Percentiles rank a stretch among this genome's conserved stretches.
Conservation (phyloP, 2,797 vertebrate genomes). For the Rhyacichthys aspro region DNA sequence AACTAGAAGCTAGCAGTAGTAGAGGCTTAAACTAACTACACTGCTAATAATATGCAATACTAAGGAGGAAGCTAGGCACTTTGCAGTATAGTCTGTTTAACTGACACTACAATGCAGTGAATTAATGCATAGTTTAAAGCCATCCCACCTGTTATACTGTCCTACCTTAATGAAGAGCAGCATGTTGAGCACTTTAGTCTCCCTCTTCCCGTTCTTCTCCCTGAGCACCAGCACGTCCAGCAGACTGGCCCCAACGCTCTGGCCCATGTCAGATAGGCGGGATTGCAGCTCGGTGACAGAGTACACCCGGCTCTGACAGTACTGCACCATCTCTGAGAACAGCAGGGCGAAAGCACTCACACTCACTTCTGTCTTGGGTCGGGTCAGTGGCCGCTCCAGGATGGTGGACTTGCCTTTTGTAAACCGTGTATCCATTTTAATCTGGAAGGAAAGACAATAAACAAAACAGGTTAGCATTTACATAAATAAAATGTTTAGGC, state of each 20-base stretch:
- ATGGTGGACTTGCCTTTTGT: slow-evolving; percentile 91
- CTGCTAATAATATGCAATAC: too few species aligned
- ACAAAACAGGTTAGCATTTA: neutral
- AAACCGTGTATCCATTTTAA: slow-evolving; percentile 89
- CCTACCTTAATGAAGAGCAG: slow-evolving; percentile 92
- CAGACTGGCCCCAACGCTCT: slow-evolving; percentile 88
- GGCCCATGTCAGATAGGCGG: slow-evolving; percentile 88
- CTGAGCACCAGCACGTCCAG: slow-evolving; percentile 90
- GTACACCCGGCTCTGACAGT: slow-evolving; percentile 95
- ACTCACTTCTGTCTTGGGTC: slow-evolving; percentile 89
- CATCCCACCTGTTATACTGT: neutral
- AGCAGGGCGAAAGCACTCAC: slow-evolving; percentile 91
- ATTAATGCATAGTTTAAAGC: too few species aligned
- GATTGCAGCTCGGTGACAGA: slow-evolving; percentile 93
- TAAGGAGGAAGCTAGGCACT: too few species aligned
- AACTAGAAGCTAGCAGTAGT: too few species aligned
- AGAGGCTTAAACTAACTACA: too few species aligned
- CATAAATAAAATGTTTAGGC: neutral
- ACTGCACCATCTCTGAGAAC: slow-evolving; percentile 97
- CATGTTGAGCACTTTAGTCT: slow-evolving; percentile 92
- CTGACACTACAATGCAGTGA: too few species aligned
- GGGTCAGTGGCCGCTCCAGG: slow-evolving; percentile 87
- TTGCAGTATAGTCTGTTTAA: too few species aligned
- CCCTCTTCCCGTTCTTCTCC: slow-evolving; percentile 88
- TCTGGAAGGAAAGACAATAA: neutral